Base-by-base conservation (phyloP, 2,888 invertebrate species). In the Phortica okadai region DNA sequence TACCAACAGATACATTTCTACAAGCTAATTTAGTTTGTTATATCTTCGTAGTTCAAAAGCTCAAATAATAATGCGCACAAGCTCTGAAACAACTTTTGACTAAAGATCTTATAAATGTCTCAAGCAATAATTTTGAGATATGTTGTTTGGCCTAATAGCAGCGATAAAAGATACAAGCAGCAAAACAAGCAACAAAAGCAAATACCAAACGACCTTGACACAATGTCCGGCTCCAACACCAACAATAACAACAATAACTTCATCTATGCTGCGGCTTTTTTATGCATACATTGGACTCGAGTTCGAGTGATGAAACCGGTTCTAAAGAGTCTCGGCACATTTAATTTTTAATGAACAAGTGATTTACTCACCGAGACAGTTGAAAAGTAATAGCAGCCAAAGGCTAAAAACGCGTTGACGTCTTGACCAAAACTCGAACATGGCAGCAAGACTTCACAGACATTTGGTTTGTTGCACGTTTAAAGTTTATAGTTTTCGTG, bases 161-260 rank as follows among this genome's bases (percentile, higher is more conserved):
- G 41, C 41, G 14, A 33, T 11, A 33, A 64, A 64, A 64, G 14
- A 14, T 33, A 41, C 25, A 64, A 14, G 64, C 41, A 33, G 33
- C 41, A 10, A 33, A 50, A 6, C 8, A 50, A 11, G 2, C 2
- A 50, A 50, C 8, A 50, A 50, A 50, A 50, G 41, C 59, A 41
- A 25, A 50, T 11, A 3, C 64, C 69, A 54, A 66, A 76, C 89
- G 88, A 88, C 88, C 88, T 88, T 88, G 88, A 89, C 88, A 88
- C 88, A 88, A 89, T 88, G 88, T 86, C 86, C 84, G 89, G 83
- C 80, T 82, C 82, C 78, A 79, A 76, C 75, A 73, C n/a, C 45
- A 56, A 6, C 77, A 72, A 16, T 45, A 41, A 58, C 44, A 77
- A 75, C 64, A 69, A 45, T 33, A 77, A 78, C 66, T 77, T 73